Percentiles rank a stretch among this genome's conserved stretches.
These are phyloP conservation scores for Blennius ocellaris DNA, from an alignment of 2,113 vertebrate genomes.

Conservation along the genomic window DNA sequence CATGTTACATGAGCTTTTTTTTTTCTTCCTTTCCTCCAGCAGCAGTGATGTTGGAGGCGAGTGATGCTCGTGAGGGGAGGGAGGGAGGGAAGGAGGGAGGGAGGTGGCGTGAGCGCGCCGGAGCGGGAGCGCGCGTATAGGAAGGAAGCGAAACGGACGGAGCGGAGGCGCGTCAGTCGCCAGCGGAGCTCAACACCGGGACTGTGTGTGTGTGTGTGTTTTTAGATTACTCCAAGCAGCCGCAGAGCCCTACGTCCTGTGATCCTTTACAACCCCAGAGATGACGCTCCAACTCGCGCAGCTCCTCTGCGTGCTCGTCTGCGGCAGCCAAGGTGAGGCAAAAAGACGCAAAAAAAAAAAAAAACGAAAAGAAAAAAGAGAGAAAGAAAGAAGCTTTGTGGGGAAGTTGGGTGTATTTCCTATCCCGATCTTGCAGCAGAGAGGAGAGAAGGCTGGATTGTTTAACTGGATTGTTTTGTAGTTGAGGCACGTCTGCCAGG, in stretches of 20 bases:
- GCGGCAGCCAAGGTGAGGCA: slow-evolving; percentile 81
- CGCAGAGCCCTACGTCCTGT: too few species aligned
- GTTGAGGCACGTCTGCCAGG: slow-evolving; percentile 83
- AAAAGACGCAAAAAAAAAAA: too few species aligned
- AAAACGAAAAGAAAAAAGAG: too few species aligned
- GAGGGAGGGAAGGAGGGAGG: neutral
- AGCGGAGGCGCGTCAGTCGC: slow-evolving; percentile 67
- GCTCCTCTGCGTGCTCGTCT: slow-evolving; percentile 82
- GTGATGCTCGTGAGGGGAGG: too few species aligned
- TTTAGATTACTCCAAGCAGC: too few species aligned
- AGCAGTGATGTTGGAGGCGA: slow-evolving; percentile 17
- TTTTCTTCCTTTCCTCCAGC: too few species aligned
- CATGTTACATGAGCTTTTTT: too few species aligned
- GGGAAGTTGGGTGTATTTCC: slow-evolving; percentile 70
- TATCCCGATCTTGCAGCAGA: slow-evolving; percentile 49
- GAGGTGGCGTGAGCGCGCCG: slow-evolving; percentile 62
- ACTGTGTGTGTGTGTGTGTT: slow-evolving; percentile 29
- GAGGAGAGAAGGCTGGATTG: slow-evolving; percentile 70
- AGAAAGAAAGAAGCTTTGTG: slow-evolving; percentile 43
- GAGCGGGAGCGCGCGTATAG: slow-evolving; percentile 69
- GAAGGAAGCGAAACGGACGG: slow-evolving; percentile 62
- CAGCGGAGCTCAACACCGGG: slow-evolving; percentile 70
- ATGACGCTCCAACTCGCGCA: slow-evolving; percentile 79
- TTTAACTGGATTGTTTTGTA: slow-evolving; percentile 83
- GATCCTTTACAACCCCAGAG: slow-evolving; percentile 34